phyloP scores from a whole-genome alignment of 2,113 vertebrate species.

The Amia ocellicauda region DNA sequence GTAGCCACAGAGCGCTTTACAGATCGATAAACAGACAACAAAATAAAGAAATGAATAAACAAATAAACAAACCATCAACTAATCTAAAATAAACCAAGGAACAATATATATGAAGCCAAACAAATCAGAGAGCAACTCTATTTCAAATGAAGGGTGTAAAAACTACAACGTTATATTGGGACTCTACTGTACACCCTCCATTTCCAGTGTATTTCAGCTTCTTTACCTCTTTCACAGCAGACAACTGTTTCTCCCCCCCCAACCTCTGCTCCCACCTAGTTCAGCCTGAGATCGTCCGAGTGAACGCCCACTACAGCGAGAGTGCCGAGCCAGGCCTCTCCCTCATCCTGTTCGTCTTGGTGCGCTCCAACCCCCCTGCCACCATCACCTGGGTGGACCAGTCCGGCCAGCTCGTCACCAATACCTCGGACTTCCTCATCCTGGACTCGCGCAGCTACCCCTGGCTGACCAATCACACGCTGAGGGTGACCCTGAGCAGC shows the following conservation, averaged over 20 bases:
- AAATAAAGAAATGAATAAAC: no score
- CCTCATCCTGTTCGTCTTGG: slow-evolving; percentile 78
- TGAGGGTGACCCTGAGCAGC: slow-evolving; percentile 67
- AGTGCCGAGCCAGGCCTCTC: slow-evolving; percentile 64
- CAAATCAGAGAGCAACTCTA: no score
- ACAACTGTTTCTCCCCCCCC: slow-evolving; percentile 17
- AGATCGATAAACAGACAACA: no score
- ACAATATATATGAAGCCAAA: no score
- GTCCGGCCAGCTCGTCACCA: slow-evolving; percentile 66
- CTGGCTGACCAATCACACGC: slow-evolving; percentile 77
- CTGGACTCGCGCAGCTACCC: slow-evolving; percentile 68
- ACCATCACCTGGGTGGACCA: slow-evolving; percentile 76
- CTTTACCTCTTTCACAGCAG: no score
- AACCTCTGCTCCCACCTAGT: slow-evolving; percentile 52
- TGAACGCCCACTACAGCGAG: slow-evolving; percentile 68
- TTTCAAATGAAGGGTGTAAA: no score
- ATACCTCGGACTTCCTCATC: slow-evolving; percentile 73
- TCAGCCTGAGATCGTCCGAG: slow-evolving; percentile 76
- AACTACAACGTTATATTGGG: no score
- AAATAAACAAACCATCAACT: no score
- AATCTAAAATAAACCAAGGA: no score
- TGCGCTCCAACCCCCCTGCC: slow-evolving; percentile 76
- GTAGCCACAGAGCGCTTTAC: no score
- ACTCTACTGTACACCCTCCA: no score
- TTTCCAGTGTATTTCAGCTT: no score